Evolutionary conservation across 2,113 vertebrate genomes (phyloP), one percentile per base, ranked within the genome.

Genomic region (Plectropomus leopardus): DNA sequence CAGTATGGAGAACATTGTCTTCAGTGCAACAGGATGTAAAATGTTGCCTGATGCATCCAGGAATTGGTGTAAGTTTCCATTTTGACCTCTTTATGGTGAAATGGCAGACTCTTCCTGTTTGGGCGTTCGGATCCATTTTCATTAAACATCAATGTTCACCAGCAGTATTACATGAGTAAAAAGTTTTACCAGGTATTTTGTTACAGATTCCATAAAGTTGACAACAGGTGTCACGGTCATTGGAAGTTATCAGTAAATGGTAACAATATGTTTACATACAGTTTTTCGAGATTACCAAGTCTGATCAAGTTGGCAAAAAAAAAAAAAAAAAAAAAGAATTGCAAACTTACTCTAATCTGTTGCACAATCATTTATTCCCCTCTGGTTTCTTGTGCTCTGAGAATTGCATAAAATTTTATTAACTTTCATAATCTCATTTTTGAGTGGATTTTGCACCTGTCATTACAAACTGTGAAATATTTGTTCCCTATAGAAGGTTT

Each of bases 381-480:
- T 30, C 51, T 28, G 36, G 13, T 66, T 80, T 47, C 19, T 32
- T 63, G 32, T 85, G 81, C 79, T 74, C 60, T 80, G 67, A 86
- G 16, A 72, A 75, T 75, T 54, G 58, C 66, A 26, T 80, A 70
- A 24, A 68, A 32, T 60, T 59, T 63, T 63, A 42, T 55, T 71
- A 66, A 84, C 69, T 64, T 84, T 83, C 30, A 73, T 74, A 40
- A 82, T 74, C 50, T 75, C 17, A 72, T 86, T 76, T 83, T 60
- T 77, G 50, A 76, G 68, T 86, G 48, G 76, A 84, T 86, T 90
- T 92, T 93, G 89, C 89, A 90, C 84, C 90, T 71, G 65, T 90
- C 76, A 84, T 92, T 89, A 79, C 87, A 88, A 88, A 94, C 94
- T 95, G 95, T 95, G 94, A 95, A 93, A 91, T 86, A 71, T 88